Base-by-base conservation (phyloP, 2,113 vertebrate genomes). In the Hemiscyllium ocellatum region DNA sequence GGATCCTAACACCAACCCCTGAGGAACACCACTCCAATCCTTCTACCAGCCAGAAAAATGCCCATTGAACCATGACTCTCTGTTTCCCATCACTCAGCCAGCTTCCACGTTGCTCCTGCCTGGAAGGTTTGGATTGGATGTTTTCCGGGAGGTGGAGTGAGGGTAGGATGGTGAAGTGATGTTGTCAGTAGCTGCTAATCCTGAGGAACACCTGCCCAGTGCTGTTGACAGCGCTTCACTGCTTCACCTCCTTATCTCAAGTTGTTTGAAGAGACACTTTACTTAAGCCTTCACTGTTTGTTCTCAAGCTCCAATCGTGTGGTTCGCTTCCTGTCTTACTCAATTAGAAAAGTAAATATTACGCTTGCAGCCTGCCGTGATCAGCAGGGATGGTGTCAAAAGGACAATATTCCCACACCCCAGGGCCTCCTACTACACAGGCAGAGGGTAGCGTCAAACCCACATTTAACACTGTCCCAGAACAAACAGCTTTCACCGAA, bases 261-360 rank as follows among this genome's bases (percentile, higher is more conserved):
- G 50, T 52, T 56, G 47, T 89, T 89, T 56, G 86, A 56, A 89
- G 86, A 89, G 86, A 29, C 24, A 89, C 50, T 89, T 89, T 52
- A 22, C 50, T 89, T 50, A 12, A 89, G 78, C 78, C 2, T 29
- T 6, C 50, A 89, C 8, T 89, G 50, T 89, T 89, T 89, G 86
- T 52, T 56, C 86, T 29, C 50, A 24, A 12, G 29, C 56, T 26
- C 86, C 56, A 29, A 89, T 89, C 56, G 50, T 29, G 22, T 89
- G 86, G 56, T 89, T 89, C 24, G 86, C 12, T 56, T 89, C 86
- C 86, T 89, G 86, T 89, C 56, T 61, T 61, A 61, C 56, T 61
- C 50, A 89, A 8, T 52, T 89, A 52, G 86, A 56, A 24, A 52
- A 56, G 86, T 89, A 89, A 89, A 89, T 89, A 89, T 89, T 89